phyloP scores from a whole-genome alignment of 2,113 vertebrate species.

The Ochotona curzoniae region DNA sequence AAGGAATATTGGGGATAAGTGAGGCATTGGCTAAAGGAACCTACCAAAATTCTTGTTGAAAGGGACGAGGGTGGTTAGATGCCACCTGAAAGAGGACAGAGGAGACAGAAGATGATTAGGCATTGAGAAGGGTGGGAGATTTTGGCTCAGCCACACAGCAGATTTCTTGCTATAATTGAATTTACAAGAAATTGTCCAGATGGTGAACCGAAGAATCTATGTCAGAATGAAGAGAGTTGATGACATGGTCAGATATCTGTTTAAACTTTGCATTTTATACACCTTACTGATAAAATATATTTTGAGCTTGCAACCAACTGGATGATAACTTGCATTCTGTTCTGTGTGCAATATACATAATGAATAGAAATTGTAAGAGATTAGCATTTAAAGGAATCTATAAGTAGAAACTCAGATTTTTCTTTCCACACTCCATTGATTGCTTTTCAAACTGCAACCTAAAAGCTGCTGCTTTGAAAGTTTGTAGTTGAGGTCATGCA shows the following conservation, averaged over 20 bases:
- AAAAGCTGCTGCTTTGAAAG: constrained; percentile 14
- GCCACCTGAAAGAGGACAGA: no score
- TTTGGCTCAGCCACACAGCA: neutral
- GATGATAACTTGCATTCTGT: neutral
- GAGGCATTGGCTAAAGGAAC: neutral
- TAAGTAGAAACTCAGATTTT: constrained; percentile 11
- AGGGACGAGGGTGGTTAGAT: neutral
- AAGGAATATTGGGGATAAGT: neutral
- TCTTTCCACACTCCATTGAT: neutral
- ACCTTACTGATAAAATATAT: constrained; percentile 3
- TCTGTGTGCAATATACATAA: neutral
- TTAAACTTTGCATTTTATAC: neutral
- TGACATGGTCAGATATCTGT: neutral
- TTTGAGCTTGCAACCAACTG: neutral
- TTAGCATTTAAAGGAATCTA: neutral
- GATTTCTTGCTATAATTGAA: neutral
- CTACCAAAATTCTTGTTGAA: neutral
- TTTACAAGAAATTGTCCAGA: neutral
- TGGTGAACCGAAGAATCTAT: neutral
- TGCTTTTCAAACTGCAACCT: constrained; percentile 4
- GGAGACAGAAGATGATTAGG: neutral
- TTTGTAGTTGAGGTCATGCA: neutral
- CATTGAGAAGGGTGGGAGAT: neutral
- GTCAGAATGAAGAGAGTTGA: neutral
- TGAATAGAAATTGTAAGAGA: constrained; percentile 16